Evolutionary conservation across 2,797 vertebrate genomes (phyloP).

Genomic region (Staurois parvus): DNA sequence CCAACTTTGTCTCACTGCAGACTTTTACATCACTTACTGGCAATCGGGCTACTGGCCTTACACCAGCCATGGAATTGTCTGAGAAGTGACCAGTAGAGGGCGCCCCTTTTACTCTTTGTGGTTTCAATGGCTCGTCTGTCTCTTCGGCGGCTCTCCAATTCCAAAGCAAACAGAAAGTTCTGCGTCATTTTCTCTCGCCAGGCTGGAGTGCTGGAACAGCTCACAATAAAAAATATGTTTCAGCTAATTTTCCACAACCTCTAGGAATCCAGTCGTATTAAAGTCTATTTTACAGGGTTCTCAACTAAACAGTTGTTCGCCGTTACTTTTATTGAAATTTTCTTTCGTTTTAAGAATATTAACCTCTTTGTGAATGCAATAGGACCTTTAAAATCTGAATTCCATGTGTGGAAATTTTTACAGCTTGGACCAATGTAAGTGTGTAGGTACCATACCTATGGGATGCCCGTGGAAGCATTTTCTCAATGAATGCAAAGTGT

Average conservation of each 20-base stretch:
- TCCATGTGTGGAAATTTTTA: too few relatives aligned
- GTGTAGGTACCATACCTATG: too few relatives aligned
- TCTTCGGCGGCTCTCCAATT: slow-evolving; percentile 7
- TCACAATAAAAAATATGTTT: slow-evolving; percentile 39
- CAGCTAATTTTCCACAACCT: background rate
- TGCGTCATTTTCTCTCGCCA: slow-evolving; percentile 32
- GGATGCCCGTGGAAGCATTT: too few relatives aligned
- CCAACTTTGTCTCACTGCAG: slow-evolving; percentile 6
- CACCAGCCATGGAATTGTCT: slow-evolving; percentile 13
- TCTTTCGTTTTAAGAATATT: too few relatives aligned
- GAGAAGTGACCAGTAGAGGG: slow-evolving; percentile 32
- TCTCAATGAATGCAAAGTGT: too few relatives aligned
- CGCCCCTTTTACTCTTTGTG: slow-evolving; percentile 10
- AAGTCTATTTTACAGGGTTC: background rate
- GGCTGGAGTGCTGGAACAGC: background rate
- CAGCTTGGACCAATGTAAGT: too few relatives aligned
- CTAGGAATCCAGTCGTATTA: slow-evolving; percentile 8
- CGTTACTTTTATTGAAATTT: too few relatives aligned
- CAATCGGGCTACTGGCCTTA: slow-evolving; percentile 17
- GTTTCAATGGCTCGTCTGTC: slow-evolving; percentile 31
- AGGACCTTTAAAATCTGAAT: too few relatives aligned
- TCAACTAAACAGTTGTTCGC: background rate
- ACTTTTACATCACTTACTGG: slow-evolving; percentile 36
- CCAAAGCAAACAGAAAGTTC: slow-evolving; percentile 48
- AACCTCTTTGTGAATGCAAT: too few relatives aligned